Evolutionary conservation across 1,140 invertebrate genomes (phyloP), one percentile per base, ranked within the genome.

Genomic region (Aradophagus sp.): DNA sequence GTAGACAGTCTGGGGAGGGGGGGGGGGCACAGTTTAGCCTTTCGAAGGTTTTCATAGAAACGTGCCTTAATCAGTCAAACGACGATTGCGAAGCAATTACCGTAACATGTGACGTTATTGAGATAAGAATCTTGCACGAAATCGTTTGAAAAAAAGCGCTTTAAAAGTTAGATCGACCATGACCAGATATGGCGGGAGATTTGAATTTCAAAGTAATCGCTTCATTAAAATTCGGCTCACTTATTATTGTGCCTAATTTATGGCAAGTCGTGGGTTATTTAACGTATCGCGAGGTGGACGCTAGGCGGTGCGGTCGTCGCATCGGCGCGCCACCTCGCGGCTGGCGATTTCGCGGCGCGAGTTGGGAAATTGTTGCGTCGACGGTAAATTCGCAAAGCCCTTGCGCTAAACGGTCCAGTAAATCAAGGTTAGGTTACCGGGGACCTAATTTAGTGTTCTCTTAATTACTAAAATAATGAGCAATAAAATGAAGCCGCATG

Each of bases 81-180:
- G 35, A 12, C 45, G 12, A 70, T 70, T 63, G 36, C 34, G 41
- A 52, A 6, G 20, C 62, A 63, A 32, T 27, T 38, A 73, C 41
- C 69, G 69, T 72, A 66, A 62, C 62, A 35, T 42, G 56, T 72
- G 62, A 56, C 62, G 44, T 73, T 73, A 67, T 73, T 67, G 56
- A 73, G 62, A 73, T 63, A 62, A 67, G 56, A 55, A 73, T 73
- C 69, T 55, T 15, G 35, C 55, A 62, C 48, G 48, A 66, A 73
- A 73, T 73, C 62, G 58, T 55, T 67, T 11, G 31, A 27, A 67
- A 67, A 52, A n/a, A n/a, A n/a, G 69, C 58, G 38, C 56, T 73
- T 73, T 62, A 15, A 67, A 67, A 63, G 67, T 50, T 73, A 67
- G 69, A 73, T 73, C 52, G 56, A 8, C 50, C 50, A 35, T 66